Evolutionary conservation across 2,888 invertebrate species (phyloP).

Genomic region (Pristionchus arcanus): DNA sequence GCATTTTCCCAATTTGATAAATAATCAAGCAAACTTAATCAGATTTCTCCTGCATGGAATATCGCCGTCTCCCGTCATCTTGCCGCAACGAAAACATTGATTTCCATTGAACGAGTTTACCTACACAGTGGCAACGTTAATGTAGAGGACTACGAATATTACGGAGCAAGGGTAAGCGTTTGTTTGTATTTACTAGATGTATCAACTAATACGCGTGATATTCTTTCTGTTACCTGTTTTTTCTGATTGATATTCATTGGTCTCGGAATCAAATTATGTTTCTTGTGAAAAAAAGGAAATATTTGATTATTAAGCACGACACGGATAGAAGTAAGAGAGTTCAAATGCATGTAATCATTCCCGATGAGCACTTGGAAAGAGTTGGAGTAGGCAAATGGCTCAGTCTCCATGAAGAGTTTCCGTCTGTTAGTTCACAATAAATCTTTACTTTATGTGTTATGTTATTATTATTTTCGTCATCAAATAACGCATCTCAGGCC

Average conservation of each 20-base stretch:
- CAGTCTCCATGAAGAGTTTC: background rate
- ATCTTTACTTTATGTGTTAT: background rate
- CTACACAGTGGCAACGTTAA: too few relatives aligned
- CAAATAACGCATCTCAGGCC: background rate
- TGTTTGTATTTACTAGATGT: background rate
- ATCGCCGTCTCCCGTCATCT: too few relatives aligned
- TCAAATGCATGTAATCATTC: background rate
- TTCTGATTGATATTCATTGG: too few relatives aligned
- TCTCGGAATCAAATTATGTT: too few relatives aligned
- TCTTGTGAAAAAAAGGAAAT: background rate
- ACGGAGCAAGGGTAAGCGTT: background rate
- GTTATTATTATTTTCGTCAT: too few relatives aligned
- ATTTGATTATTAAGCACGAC: background rate
- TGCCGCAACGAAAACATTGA: too few relatives aligned
- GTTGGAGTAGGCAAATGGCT: background rate
- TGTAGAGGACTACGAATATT: background rate
- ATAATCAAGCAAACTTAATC: too few relatives aligned
- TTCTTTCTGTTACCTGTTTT: too few relatives aligned
- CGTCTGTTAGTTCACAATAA: background rate
- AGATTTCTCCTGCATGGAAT: too few relatives aligned
- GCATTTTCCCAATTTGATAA: too few relatives aligned
- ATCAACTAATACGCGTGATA: background rate
- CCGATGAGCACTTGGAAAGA: slow-evolving; percentile 1
- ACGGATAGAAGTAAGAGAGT: background rate
- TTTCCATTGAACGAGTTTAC: too few relatives aligned